Percentiles rank a stretch among this genome's conserved stretches.
phyloP scores from a whole-genome alignment of 92 coral and sea anemone genomes.

The Parazoanthus atlanticus region DNA sequence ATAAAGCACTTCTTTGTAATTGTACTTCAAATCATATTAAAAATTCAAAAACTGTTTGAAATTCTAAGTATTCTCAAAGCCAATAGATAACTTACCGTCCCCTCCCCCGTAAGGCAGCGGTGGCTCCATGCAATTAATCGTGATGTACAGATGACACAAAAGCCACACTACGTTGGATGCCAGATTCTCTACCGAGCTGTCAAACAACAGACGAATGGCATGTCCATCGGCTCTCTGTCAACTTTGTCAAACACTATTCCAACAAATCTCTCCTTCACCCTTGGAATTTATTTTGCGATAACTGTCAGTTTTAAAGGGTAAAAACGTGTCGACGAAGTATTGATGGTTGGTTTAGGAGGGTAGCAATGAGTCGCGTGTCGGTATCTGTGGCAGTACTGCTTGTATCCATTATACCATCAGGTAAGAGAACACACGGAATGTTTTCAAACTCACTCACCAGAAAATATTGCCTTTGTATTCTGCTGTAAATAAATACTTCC shows the following conservation, averaged over 20 bases:
- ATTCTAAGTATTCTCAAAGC: neutral
- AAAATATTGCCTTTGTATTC: neutral
- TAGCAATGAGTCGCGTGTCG: neutral
- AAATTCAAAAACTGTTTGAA: neutral
- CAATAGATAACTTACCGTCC: neutral
- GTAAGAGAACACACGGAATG: slow-evolving; percentile 22
- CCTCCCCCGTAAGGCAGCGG: slow-evolving; percentile 26
- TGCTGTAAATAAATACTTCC: neutral
- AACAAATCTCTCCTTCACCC: neutral
- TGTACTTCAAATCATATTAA: neutral
- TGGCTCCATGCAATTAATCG: slow-evolving; percentile 33
- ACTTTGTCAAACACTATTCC: neutral
- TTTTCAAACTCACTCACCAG: neutral
- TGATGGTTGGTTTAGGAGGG: neutral
- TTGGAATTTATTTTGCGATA: neutral
- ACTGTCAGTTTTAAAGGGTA: slow-evolving; percentile 1
- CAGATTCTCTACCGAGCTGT: slow-evolving; percentile 9
- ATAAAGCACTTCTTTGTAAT: neutral
- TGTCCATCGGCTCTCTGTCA: slow-evolving; percentile 17
- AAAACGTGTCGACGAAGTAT: neutral
- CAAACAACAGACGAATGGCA: slow-evolving; percentile 16
- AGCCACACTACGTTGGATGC: slow-evolving; percentile 23
- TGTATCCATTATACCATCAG: slow-evolving; percentile 3
- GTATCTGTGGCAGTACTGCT: neutral
- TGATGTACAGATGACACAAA: slow-evolving; percentile 35